Conservation (phyloP, 2,888 invertebrate genomes). For the Tiliacea citrago region DNA sequence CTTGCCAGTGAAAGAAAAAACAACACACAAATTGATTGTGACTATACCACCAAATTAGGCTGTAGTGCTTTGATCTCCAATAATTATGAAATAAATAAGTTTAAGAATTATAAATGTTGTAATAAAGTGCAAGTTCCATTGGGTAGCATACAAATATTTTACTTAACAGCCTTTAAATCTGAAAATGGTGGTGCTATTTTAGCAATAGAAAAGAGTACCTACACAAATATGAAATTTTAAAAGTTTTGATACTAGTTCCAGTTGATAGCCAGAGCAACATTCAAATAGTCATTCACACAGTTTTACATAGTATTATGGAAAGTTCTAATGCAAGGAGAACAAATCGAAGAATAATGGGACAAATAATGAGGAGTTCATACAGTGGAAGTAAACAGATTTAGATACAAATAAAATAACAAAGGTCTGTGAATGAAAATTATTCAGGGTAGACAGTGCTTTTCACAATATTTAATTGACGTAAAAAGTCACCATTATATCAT, state of each 20-base stretch:
- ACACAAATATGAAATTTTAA: neutral
- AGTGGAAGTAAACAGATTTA: neutral
- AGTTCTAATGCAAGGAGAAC: constrained; percentile 3
- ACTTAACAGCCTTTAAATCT: constrained; percentile 31
- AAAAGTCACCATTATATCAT: neutral
- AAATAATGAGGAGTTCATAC: neutral
- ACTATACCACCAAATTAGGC: constrained; percentile 62
- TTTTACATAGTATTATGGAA: neutral
- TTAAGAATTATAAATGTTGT: constrained; percentile 61
- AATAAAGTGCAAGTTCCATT: constrained; percentile 58
- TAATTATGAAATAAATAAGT: constrained; percentile 62
- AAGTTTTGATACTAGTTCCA: neutral
- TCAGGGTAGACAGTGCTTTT: neutral
- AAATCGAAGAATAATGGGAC: neutral
- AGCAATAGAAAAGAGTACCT: neutral
- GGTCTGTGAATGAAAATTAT: neutral
- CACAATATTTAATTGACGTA: neutral
- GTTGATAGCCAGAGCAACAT: neutral
- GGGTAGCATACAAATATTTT: constrained; percentile 48
- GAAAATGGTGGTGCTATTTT: constrained; percentile 44
- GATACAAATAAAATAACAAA: neutral
- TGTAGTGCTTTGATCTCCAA: constrained; percentile 57
- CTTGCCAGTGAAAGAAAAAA: constrained; percentile 80
- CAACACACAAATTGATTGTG: constrained; percentile 82
- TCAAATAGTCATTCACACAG: neutral